A percentile compares a stretch with the other conserved stretches of the same genome.
Conservation (phyloP, 2,888 invertebrate species). For the Drosophila hamatofila region DNA sequence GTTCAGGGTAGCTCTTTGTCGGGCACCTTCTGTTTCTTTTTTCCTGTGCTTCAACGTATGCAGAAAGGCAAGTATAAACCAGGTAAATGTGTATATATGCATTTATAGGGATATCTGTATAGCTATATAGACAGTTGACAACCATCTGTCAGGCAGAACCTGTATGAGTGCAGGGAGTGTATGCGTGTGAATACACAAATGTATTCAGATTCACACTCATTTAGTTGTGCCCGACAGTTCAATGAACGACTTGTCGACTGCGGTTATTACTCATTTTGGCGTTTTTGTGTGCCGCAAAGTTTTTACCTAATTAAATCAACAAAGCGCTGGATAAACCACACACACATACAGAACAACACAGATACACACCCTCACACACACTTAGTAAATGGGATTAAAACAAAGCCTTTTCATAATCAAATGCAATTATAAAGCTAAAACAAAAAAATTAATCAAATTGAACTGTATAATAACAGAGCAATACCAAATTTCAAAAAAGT, state of each 20-base stretch:
- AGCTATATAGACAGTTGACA: slow-evolving; percentile 4
- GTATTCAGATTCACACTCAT: slow-evolving; percentile 33
- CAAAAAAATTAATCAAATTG: slow-evolving; percentile 39
- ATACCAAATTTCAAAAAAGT: background rate
- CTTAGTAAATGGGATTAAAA: slow-evolving; percentile 24
- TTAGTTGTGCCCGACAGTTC: slow-evolving; percentile 53
- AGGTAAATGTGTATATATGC: background rate
- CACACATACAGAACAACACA: slow-evolving; percentile 2
- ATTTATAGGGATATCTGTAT: background rate
- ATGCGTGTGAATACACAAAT: background rate
- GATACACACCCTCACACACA: slow-evolving; percentile 2
- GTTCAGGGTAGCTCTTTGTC: too few species aligned
- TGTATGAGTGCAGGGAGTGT: background rate
- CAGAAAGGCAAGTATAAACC: background rate
- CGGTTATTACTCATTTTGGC: slow-evolving; percentile 68
- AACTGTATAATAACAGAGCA: slow-evolving; percentile 22
- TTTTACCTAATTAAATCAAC: slow-evolving; percentile 76
- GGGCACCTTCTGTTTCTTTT: too few species aligned
- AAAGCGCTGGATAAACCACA: slow-evolving; percentile 56
- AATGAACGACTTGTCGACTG: slow-evolving; percentile 58
- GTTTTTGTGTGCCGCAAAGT: slow-evolving; percentile 59
- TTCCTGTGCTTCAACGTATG: background rate
- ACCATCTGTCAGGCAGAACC: slow-evolving; percentile 3
- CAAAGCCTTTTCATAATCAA: slow-evolving; percentile 37
- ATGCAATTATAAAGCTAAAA: slow-evolving; percentile 57